Percentiles rank a stretch among this genome's conserved stretches.
phyloP scores from a whole-genome alignment of 2,797 vertebrate genomes.

The Sebastes alutus region DNA sequence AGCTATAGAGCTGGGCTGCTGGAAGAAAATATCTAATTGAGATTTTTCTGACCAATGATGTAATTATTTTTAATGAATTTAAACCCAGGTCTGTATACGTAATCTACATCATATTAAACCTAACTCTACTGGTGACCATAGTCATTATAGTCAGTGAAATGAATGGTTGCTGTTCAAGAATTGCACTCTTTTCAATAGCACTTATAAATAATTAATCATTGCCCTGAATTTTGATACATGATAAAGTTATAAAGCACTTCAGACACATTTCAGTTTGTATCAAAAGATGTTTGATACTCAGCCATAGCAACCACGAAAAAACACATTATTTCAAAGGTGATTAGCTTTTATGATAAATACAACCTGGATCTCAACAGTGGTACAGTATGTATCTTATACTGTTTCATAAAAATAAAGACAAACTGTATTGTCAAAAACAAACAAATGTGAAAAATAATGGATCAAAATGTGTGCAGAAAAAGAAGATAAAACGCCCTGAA shows the following conservation, averaged over 20 bases:
- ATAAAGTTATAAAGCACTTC: no score
- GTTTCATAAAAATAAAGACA: neutral
- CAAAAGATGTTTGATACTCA: neutral
- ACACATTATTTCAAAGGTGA: neutral
- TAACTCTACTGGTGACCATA: neutral
- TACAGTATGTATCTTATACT: neutral
- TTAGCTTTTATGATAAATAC: neutral
- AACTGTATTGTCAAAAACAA: conserved; percentile 24
- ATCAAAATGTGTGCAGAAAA: neutral
- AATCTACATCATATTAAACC: neutral
- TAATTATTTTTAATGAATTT: neutral
- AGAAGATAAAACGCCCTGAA: conserved; percentile 17
- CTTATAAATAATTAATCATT: neutral
- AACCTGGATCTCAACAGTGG: neutral
- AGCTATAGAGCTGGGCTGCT: neutral
- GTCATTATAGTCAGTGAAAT: neutral
- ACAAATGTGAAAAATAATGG: conserved; percentile 21
- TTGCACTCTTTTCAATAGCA: neutral
- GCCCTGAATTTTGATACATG: neutral
- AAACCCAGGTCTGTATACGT: no score
- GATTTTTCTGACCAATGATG: neutral
- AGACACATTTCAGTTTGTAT: neutral
- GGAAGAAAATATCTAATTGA: neutral
- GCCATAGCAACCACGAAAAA: neutral
- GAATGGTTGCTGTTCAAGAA: neutral